Evolutionary conservation across 2,113 vertebrate genomes (phyloP).

Genomic region (Oreochromis aureus): DNA sequence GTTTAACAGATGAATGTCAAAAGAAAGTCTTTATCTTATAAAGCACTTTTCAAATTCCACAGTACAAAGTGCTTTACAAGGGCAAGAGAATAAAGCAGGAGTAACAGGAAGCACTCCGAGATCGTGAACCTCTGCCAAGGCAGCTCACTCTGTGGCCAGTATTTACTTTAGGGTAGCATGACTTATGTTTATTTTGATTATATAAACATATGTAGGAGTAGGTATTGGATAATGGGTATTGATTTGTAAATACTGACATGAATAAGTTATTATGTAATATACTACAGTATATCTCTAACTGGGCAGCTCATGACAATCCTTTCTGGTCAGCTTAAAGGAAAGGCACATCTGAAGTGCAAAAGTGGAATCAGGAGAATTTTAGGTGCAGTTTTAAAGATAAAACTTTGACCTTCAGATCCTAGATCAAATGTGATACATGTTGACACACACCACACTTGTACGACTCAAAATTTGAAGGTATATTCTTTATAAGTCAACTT

Average conservation of each 20-base stretch:
- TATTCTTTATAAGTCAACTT: no score
- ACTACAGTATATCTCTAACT: not conserved
- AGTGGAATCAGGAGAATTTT: not conserved
- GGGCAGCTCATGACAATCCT: not conserved
- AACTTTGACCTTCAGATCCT: not conserved
- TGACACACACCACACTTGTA: not conserved
- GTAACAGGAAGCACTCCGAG: not conserved
- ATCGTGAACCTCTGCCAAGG: not conserved
- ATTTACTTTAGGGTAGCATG: not conserved
- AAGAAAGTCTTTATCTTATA: not conserved
- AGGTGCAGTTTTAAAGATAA: not conserved
- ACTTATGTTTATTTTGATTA: not conserved
- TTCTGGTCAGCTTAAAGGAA: not conserved
- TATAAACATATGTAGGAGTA: not conserved
- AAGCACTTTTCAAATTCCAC: not conserved
- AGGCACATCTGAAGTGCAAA: not conserved
- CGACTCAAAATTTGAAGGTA: not conserved
- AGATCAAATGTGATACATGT: not conserved
- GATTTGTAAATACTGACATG: not conserved
- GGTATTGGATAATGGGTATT: not conserved
- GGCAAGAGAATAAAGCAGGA: not conserved
- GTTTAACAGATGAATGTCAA: not conserved
- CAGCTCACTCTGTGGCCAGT: not conserved
- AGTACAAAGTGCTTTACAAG: not conserved
- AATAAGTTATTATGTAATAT: not conserved